A percentile compares a stretch with the other conserved stretches of the same genome.
Conservation (phyloP, 1,140 invertebrate genomes). For the Ostrea denselamellosa region DNA sequence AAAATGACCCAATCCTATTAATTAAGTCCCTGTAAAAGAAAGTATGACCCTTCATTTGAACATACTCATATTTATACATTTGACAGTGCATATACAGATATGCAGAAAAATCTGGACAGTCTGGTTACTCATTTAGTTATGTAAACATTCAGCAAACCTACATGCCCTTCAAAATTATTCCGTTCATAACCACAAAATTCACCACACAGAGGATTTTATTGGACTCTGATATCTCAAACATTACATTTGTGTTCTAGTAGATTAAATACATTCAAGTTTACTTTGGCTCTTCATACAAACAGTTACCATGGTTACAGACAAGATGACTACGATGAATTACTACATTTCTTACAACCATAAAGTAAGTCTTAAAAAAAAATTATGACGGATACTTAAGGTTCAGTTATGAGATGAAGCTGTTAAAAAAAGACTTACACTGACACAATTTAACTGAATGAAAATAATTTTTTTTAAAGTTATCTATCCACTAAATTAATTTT, state of each 20-base stretch:
- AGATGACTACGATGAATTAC: background rate
- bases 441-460: background rate
- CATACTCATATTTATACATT: no score
- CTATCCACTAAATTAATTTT: background rate
- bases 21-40: no score
- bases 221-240: slow-evolving; percentile 39
- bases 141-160: no score
- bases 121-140: no score
- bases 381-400: background rate
- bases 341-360: slow-evolving; percentile 14
- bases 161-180: background rate
- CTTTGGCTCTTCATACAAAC: slow-evolving; percentile 23
- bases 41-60: no score
- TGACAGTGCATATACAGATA: no score
- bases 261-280: slow-evolving; percentile 29
- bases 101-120: no score
- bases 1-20: no score
- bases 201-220: slow-evolving; percentile 39
- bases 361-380: background rate
- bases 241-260: slow-evolving; percentile 34
- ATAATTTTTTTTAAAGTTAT: no score
- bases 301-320: background rate
- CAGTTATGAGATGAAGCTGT: background rate
- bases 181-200: background rate
- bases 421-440: background rate